phyloP scores from a whole-genome alignment of 2,888 invertebrate species.

The Willowsia nigromaculata region DNA sequence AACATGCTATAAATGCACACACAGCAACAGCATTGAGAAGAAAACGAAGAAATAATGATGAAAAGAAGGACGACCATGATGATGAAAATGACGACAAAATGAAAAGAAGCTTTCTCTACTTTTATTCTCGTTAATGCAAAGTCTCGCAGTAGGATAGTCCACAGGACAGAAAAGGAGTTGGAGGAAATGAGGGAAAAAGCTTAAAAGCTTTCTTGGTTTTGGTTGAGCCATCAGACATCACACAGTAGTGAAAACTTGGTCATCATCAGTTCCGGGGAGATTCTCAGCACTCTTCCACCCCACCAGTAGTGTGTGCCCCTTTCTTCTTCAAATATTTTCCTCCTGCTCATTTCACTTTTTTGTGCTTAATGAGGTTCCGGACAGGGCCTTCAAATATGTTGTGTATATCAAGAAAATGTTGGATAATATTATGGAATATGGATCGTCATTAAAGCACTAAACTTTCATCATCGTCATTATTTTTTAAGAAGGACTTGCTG shows the following conservation, averaged over 20 bases:
- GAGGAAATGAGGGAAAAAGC: slow-evolving; percentile 14
- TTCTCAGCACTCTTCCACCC: not conserved
- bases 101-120: not conserved
- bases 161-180: not conserved
- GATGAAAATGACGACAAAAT: not conserved
- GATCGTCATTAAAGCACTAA: slow-evolving; percentile 18
- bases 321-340: not conserved
- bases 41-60: not conserved
- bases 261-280: not conserved
- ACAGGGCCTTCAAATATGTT: not conserved
- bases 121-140: not conserved
- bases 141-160: not conserved
- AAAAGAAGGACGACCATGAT: not conserved
- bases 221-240: not conserved
- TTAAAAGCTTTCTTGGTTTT: slow-evolving; percentile 15
- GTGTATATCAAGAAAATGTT: not conserved
- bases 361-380: slow-evolving; percentile 8
- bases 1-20: not conserved
- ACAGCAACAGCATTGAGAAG: not conserved
- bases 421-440: not conserved
- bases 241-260: not conserved
- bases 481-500: not conserved
- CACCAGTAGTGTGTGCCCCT: too few species aligned
- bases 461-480: not conserved
- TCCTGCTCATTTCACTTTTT: not conserved